These are phyloP conservation scores for Ennomos erosarius DNA, from an alignment of 2,888 invertebrate species.

Conservation along the genomic window DNA sequence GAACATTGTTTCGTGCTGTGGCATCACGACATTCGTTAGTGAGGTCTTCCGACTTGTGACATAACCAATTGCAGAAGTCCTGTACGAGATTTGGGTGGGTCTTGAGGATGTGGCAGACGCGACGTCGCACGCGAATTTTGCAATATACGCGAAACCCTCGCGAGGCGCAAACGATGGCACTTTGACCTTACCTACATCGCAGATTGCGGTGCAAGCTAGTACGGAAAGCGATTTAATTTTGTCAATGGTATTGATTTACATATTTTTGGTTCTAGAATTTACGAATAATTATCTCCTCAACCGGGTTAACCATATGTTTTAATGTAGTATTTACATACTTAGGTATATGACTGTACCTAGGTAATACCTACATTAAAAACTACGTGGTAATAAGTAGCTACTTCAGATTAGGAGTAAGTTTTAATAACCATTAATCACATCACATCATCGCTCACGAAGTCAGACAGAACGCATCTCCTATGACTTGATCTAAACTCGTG, in stretches of 20 bases:
- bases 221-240: constrained; percentile 8
- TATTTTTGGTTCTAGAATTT: too few relatives aligned
- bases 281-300: too few relatives aligned
- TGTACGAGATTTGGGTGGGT: constrained; percentile 42
- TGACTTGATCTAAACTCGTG: too few relatives aligned
- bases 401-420: too few relatives aligned
- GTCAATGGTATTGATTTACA: neutral
- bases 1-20: constrained; percentile 38
- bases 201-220: constrained; percentile 35
- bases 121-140: constrained; percentile 53
- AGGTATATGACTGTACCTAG: too few relatives aligned
- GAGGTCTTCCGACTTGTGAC: constrained; percentile 44
- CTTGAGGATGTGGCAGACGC: constrained; percentile 47
- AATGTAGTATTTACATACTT: too few relatives aligned
- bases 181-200: constrained; percentile 67
- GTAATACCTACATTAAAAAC: too few relatives aligned
- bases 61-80: constrained; percentile 40
- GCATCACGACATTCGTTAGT: constrained; percentile 43
- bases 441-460: too few relatives aligned
- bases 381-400: too few relatives aligned
- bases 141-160: constrained; percentile 59
- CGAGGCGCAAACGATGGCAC: constrained; percentile 68
- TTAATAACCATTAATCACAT: too few relatives aligned
- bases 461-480: too few relatives aligned
- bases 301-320: too few relatives aligned